Base-by-base conservation (phyloP, 2,888 invertebrate genomes). In the Phrixothrix hirtus region DNA sequence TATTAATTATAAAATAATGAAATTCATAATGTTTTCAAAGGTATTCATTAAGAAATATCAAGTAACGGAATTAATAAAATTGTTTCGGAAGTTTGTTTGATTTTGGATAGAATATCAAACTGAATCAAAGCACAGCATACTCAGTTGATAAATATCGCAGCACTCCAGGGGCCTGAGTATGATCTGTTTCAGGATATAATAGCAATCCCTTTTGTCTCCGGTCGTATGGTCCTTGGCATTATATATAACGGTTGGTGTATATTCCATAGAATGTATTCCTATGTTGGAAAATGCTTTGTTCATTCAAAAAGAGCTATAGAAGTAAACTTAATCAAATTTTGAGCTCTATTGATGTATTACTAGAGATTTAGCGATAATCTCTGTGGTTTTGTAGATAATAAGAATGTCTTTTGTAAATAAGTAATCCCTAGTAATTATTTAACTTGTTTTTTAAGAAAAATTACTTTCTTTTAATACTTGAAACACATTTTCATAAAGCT, bases 271-370 rank as follows among this genome's bases (percentile, higher is more conserved):
- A 48, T 57, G 59, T 39, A 59, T 59, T 59, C 54, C 42, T 55
- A 55, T 57, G 45, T 50, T 55, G 59, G 50, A 31, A 54, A 41
- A 39, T 12, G 52, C 44, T 49, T 44, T 49, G 38, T 26, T 27
- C 46, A 50, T 60, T 62, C 60, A 59, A 61, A 63, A 64, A 65
- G 65, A 65, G 63, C 64, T 66, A 63, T 64, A 62, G 64, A 66
- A 68, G 69, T 65, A 72, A 71, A 72, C 71, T 71, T 72, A 73
- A 73, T 73, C 73, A 73, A 72, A 73, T 73, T 73, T 73, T 70
- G 71, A 72, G 71, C 72, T 70, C 71, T 70, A 73, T 73, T 72
- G 72, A 70, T 70, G 71, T 71, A 73, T 73, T 73, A 73, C 70
- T 64, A 62, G 70, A 71, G 72, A 72, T 73, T 73, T 71, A 52